phyloP scores from a whole-genome alignment of 2,797 vertebrate species.

The Danio albolineatus region DNA sequence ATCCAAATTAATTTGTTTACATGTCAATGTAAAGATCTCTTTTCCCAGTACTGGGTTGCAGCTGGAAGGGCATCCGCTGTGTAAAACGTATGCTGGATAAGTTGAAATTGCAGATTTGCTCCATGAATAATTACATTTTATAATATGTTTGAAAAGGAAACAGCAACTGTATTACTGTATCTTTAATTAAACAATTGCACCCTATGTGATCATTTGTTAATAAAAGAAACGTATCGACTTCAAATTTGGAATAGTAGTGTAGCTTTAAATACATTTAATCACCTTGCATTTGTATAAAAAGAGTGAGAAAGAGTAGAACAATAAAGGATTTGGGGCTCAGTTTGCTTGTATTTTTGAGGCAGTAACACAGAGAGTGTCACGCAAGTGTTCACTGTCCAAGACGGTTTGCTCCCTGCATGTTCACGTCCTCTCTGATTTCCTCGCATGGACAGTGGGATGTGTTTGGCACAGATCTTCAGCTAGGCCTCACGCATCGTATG shows the following conservation, averaged over 20 bases:
- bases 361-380: constrained; percentile 45
- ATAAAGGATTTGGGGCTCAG: constrained; percentile 4
- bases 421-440: constrained; percentile 55
- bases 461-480: constrained; percentile 77
- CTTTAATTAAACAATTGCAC: too few relatives aligned
- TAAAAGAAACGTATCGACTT: not conserved
- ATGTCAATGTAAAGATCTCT: too few relatives aligned
- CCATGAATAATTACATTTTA: too few relatives aligned
- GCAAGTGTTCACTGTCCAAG: constrained; percentile 48
- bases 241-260: not conserved
- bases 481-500: constrained; percentile 74
- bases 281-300: constrained; percentile 7
- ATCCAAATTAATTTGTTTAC: too few relatives aligned
- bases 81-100: too few relatives aligned
- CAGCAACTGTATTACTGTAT: too few relatives aligned
- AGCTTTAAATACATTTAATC: too few relatives aligned
- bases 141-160: too few relatives aligned
- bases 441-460: constrained; percentile 55
- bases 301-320: not conserved
- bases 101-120: too few relatives aligned
- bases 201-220: too few relatives aligned
- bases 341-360: constrained; percentile 24
- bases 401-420: constrained; percentile 34
- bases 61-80: too few relatives aligned
- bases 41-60: too few relatives aligned